Evolutionary conservation across 2,113 vertebrate genomes (phyloP), one percentile per base, ranked within the genome.

Genomic region (Struthidea cinerea): DNA sequence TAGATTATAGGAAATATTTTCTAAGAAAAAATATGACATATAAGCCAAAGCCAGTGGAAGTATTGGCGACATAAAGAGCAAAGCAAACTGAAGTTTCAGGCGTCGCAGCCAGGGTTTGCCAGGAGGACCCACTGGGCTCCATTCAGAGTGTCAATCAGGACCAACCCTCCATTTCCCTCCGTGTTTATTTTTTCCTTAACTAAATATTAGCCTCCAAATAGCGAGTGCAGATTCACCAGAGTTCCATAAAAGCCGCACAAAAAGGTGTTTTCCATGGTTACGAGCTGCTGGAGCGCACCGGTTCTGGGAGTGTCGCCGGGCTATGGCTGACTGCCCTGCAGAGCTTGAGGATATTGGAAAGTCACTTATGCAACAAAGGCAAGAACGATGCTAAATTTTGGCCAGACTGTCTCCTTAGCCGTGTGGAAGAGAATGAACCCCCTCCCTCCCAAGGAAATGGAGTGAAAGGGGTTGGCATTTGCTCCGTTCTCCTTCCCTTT

Each of bases 221-320:
- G 85, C 83, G 23, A 93, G 71, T 33, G 68, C 88, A 49, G 94
- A 94, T 94, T 92, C 91, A 96, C 92, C 93, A 84, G 94, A 89
- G 94, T 63, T 95, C 84, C 78, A 73, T 65, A 57, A 64, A 92
- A 94, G 83, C 90, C 2, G 0, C 85, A 88, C 76, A 93, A 90
- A 88, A 90, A 96, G 88, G 94, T 93, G 93, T 69, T 95, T 96
- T 97, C 94, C 92, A 80, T 96, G 93, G 94, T 94, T 84, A 93
- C 73, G 15, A 56, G 67, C 85, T 81, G 93, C 93, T 89, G n/a
- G 44, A 94, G 93, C 30, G 85, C 94, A 64, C 90, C 9, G 12
- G 94, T 74, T 37, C 88, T 78, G 94, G 87, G 93, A 89, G 94
- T 63, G 92, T 86, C 88, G 3, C 93, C 9, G 80, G 90, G 83